Conservation (phyloP, 2,888 invertebrate species). For the Drosophila subsilvestris region DNA sequence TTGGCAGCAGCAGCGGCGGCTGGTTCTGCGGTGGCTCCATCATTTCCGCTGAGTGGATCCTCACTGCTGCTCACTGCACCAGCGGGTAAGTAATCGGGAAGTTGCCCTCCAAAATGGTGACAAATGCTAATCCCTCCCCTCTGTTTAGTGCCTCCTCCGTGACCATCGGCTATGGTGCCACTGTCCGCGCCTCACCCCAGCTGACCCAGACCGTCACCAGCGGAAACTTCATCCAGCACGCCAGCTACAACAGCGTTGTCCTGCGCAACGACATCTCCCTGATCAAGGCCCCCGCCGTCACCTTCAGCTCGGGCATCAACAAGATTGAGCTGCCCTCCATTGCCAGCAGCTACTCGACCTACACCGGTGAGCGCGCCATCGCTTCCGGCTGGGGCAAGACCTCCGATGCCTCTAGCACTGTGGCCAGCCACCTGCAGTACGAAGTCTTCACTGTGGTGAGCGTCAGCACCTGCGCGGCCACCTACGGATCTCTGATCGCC, state of each 20-base stretch:
- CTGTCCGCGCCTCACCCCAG: constrained; percentile 65
- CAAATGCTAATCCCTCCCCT: background rate
- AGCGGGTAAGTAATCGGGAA: constrained; percentile 53
- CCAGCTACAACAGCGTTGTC: constrained; percentile 64
- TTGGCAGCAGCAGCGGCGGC: constrained; percentile 52
- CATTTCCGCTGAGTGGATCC: constrained; percentile 56
- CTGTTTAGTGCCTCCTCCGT: constrained; percentile 64
- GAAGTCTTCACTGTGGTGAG: constrained; percentile 74
- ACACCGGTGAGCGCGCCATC: constrained; percentile 73
- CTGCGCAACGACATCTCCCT: constrained; percentile 78
- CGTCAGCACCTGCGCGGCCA: constrained; percentile 73
- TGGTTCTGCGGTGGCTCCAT: constrained; percentile 80
- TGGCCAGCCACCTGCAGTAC: constrained; percentile 79
- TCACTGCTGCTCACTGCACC: constrained; percentile 81
- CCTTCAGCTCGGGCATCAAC: constrained; percentile 45
- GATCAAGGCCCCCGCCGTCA: constrained; percentile 60
- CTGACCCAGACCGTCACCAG: constrained; percentile 61
- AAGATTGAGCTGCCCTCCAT: constrained; percentile 58
- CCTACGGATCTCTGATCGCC: constrained; percentile 56
- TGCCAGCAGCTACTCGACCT: constrained; percentile 66
- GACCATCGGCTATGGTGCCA: constrained; percentile 70
- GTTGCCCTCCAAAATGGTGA: no score
- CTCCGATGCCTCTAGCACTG: constrained; percentile 59
- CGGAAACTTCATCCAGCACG: constrained; percentile 81
- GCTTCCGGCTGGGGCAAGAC: constrained; percentile 85